A percentile compares a stretch with the other conserved stretches of the same genome.
Conservation (phyloP, 1,140 invertebrate genomes). For the Leptinotarsa texana region DNA sequence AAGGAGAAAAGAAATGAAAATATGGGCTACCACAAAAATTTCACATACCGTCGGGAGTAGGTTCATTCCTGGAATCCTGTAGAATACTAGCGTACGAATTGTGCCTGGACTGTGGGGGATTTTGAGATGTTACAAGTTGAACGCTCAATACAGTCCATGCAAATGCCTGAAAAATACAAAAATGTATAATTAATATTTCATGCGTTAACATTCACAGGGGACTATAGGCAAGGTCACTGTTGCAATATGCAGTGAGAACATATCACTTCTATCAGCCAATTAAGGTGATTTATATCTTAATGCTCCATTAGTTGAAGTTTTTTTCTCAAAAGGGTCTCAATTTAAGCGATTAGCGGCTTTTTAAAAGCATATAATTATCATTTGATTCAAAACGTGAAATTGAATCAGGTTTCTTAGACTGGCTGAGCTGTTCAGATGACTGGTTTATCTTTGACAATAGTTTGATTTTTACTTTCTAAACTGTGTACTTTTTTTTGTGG, state of each 20-base stretch:
- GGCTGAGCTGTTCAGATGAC: too few relatives aligned
- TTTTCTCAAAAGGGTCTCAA: too few relatives aligned
- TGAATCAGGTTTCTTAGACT: too few relatives aligned
- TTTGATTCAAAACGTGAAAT: too few relatives aligned
- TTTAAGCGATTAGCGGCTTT: too few relatives aligned
- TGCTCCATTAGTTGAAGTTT: too few relatives aligned
- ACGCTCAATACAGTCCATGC: background rate
- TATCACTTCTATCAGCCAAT: background rate
- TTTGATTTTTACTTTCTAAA: too few relatives aligned
- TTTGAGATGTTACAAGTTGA: background rate
- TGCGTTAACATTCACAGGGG: background rate
- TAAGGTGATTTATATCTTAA: background rate
- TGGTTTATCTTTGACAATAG: too few relatives aligned
- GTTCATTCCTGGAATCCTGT: conserved; percentile 24
- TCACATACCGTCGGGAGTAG: conserved; percentile 25
- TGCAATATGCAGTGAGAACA: background rate
- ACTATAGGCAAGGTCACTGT: background rate
- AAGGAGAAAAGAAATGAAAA: background rate
- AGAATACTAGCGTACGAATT: conserved; percentile 22
- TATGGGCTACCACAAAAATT: background rate
- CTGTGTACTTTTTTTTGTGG: too few relatives aligned
- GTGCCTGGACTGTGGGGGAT: conserved; percentile 6
- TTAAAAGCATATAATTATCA: too few relatives aligned
- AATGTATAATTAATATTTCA: too few relatives aligned
- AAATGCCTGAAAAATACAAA: background rate